Evolutionary conservation across 2,797 vertebrate species (phyloP).

Genomic region (Zenarchopterus dispar): DNA sequence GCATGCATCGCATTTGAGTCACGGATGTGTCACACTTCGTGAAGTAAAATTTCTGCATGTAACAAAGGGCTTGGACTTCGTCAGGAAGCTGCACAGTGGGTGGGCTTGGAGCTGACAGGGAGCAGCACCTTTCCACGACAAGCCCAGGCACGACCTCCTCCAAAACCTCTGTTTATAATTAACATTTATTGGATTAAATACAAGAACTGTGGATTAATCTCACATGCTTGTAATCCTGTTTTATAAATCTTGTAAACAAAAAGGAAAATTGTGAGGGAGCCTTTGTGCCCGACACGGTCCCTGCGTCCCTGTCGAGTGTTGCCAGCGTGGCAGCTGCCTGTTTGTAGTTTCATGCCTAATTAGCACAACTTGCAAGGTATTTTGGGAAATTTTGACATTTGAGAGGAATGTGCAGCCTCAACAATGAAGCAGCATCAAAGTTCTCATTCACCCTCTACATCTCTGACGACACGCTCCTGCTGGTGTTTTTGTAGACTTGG

Average conservation of each 20-base stretch:
- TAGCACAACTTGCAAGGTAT: constrained; percentile 65
- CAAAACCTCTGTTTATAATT: constrained; percentile 70
- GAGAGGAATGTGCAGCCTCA: constrained; percentile 42
- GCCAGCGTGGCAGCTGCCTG: constrained; percentile 55
- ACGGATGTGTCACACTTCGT: constrained; percentile 36
- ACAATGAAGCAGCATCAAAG: constrained; percentile 5
- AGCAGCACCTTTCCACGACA: constrained; percentile 61
- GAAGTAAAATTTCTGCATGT: constrained; percentile 30
- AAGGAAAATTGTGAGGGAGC: constrained; percentile 41
- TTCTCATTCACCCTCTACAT: constrained; percentile 49
- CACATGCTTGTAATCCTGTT: constrained; percentile 70
- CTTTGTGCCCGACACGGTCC: constrained; percentile 23
- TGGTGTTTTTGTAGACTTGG: constrained; percentile 28
- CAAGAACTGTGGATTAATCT: constrained; percentile 61
- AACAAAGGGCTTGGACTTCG: constrained; percentile 42
- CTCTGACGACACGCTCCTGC: constrained; percentile 18
- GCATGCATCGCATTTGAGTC: constrained; percentile 14
- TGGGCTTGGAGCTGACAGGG: constrained; percentile 60
- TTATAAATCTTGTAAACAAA: constrained; percentile 71
- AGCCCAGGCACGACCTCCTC: constrained; percentile 47
- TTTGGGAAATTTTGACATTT: constrained; percentile 60
- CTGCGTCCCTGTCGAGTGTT: constrained; percentile 23
- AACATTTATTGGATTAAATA: constrained; percentile 67
- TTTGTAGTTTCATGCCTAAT: constrained; percentile 73
- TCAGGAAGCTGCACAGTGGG: constrained; percentile 69